A percentile compares a stretch with the other conserved stretches of the same genome.
Conservation (phyloP, 1,140 invertebrate species). For the Drosophila bocqueti region DNA sequence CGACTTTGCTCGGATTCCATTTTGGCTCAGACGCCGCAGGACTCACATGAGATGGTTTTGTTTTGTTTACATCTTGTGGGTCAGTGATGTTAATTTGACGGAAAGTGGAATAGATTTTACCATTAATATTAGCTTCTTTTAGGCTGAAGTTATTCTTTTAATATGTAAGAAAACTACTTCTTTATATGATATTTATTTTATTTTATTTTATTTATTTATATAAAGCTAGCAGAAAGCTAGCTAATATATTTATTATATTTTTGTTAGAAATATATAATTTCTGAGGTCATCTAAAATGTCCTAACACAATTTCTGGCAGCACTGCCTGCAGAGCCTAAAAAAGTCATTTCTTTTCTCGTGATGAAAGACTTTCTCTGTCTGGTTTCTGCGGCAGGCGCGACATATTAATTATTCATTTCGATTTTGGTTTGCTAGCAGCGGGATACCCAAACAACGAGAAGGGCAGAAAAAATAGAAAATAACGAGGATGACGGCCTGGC, state of each 20-base stretch:
- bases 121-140: not conserved
- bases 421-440: constrained; percentile 69
- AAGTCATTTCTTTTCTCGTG: constrained; percentile 24
- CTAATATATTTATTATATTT: too few species aligned
- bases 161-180: not conserved
- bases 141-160: not conserved
- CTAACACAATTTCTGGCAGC: not conserved
- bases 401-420: constrained; percentile 84
- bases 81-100: constrained; percentile 3
- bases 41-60: constrained; percentile 59
- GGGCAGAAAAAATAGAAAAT: constrained; percentile 3
- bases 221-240: too few species aligned
- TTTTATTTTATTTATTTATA: too few species aligned
- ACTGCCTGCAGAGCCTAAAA: not conserved
- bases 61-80: constrained; percentile 62
- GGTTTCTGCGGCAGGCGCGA: constrained; percentile 72
- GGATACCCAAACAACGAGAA: constrained; percentile 21
- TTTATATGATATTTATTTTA: too few species aligned
- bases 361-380: constrained; percentile 50
- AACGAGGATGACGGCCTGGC: constrained; percentile 17
- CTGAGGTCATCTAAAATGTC: too few species aligned
- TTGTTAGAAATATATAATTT: not conserved
- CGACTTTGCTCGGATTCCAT: constrained; percentile 33
- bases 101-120: not conserved
- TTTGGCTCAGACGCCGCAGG: constrained; percentile 58